Percentiles rank a stretch among this genome's conserved stretches.
phyloP scores from a whole-genome alignment of 2,113 vertebrate species.

The Scolopax mira region DNA sequence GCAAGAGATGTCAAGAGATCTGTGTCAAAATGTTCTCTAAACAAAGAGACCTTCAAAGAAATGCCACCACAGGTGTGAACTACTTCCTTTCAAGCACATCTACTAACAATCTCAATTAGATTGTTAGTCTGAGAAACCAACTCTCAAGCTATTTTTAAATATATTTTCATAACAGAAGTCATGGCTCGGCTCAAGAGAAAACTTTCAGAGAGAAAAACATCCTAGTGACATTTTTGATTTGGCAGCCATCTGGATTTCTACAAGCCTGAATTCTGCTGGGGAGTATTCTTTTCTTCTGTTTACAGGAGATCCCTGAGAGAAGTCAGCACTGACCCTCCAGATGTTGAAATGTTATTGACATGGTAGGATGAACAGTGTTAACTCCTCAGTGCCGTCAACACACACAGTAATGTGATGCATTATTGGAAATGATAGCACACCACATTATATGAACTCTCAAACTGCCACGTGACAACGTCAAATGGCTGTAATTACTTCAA shows the following conservation, averaged over 20 bases:
- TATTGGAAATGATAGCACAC: background rate
- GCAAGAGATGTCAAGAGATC: background rate
- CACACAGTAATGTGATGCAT: background rate
- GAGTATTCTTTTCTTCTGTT: background rate
- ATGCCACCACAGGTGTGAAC: background rate
- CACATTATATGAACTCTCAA: background rate
- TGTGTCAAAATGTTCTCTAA: background rate
- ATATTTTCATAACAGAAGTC: conserved; percentile 26
- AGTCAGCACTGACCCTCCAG: background rate
- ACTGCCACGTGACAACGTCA: background rate
- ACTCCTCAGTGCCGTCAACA: background rate
- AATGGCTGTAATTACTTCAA: background rate
- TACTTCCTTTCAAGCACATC: background rate
- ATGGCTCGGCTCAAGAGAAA: background rate
- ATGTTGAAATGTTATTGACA: background rate
- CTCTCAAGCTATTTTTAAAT: conserved; percentile 26
- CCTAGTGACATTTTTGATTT: background rate
- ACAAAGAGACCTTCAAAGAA: background rate
- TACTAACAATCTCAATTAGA: background rate
- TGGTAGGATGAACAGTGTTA: background rate
- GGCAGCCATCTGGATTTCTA: background rate
- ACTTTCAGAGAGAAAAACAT: conserved; percentile 1
- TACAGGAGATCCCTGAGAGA: background rate
- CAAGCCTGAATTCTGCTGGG: background rate
- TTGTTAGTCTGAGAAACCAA: background rate